Evolutionary conservation across 2,797 vertebrate species (phyloP).

Genomic region (Remorina albescens): DNA sequence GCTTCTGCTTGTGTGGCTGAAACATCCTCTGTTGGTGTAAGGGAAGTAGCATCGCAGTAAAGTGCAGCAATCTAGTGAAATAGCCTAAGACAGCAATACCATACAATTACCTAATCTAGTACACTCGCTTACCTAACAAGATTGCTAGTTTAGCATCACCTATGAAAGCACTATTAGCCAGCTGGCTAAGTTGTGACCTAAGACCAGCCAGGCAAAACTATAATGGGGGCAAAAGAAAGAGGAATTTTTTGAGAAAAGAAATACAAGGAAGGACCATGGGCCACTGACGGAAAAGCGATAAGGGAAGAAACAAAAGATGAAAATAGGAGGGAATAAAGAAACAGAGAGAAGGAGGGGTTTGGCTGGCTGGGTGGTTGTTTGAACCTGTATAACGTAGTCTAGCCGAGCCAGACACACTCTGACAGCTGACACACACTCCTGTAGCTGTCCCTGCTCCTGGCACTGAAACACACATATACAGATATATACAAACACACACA

Average conservation of each 20-base stretch:
- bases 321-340: neutral
- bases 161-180: conserved; percentile 33
- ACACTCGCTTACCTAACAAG: conserved; percentile 18
- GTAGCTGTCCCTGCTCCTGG: conserved; percentile 63
- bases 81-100: conserved; percentile 19
- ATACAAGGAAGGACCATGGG: neutral
- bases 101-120: conserved; percentile 12
- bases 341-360: neutral
- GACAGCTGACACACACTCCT: conserved; percentile 71
- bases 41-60: conserved; percentile 14
- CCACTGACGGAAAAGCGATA: neutral
- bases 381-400: conserved; percentile 65
- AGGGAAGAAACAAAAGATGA: neutral
- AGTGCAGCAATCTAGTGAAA: neutral
- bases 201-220: conserved; percentile 16
- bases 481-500: conserved; percentile 15
- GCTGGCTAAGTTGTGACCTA: conserved; percentile 21
- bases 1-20: conserved; percentile 60
- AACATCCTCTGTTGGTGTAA: conserved; percentile 45
- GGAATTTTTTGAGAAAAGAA: neutral
- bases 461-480: conserved; percentile 59
- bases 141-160: conserved; percentile 34
- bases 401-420: conserved; percentile 72
- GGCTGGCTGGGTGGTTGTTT: conserved; percentile 31
- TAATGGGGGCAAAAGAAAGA: neutral